A percentile compares a stretch with the other conserved stretches of the same genome.
Conservation (phyloP, 2,797 vertebrate genomes). For the Tenualosa ilisha region DNA sequence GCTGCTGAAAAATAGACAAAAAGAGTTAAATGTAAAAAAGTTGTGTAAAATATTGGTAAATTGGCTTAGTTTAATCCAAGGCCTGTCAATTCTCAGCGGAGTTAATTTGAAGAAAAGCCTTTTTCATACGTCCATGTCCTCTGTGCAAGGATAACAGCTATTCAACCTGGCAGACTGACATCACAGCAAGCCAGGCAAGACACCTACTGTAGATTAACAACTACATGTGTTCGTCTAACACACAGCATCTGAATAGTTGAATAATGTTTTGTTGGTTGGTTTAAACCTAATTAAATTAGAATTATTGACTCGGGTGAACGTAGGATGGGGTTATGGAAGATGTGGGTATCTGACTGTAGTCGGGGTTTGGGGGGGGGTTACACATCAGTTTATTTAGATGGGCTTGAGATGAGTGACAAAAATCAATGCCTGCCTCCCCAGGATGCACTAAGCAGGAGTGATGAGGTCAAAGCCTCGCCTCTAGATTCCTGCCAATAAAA, state of each 20-base stretch:
- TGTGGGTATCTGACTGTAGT: not conserved
- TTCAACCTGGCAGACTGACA: not conserved
- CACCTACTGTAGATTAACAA: not conserved
- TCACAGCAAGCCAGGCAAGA: not conserved
- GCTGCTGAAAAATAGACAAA: not conserved
- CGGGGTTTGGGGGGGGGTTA: not conserved
- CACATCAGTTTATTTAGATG: constrained; percentile 26
- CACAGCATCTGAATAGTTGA: not conserved
- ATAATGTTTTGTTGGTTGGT: not conserved
- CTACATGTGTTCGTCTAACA: not conserved
- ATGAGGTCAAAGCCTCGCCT: constrained; percentile 48
- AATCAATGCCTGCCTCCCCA: constrained; percentile 39
- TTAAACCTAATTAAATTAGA: constrained; percentile 36
- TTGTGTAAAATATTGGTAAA: not conserved
- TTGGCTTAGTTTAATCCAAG: not conserved
- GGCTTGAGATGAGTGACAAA: not conserved
- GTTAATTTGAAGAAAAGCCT: not conserved
- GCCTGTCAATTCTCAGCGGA: not conserved
- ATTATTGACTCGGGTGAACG: constrained; percentile 35
- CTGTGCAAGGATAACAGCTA: not conserved
- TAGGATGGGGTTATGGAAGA: not conserved
- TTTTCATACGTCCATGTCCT: not conserved
- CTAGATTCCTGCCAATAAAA: constrained; percentile 45
- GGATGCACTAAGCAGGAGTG: constrained; percentile 13
- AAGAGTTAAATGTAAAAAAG: not conserved